Evolutionary conservation across 2,888 invertebrate genomes (phyloP).

Genomic region (Odontocerum albicorne): DNA sequence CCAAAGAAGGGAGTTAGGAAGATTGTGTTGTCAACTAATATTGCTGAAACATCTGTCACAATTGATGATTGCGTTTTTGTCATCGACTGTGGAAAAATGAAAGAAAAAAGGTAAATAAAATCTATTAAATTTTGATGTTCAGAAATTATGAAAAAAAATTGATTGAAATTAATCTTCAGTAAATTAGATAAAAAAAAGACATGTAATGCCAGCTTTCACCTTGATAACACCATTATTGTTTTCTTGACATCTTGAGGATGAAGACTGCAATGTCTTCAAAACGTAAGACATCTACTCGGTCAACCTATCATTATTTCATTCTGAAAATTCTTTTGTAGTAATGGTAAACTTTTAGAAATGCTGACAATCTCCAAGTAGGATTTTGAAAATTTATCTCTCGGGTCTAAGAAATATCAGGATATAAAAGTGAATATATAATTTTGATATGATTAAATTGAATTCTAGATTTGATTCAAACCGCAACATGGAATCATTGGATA

Average conservation of each 20-base stretch:
- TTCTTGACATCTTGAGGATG: too few relatives aligned
- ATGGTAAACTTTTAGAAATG: neutral
- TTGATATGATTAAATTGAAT: neutral
- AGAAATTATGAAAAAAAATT: too few relatives aligned
- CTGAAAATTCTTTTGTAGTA: too few relatives aligned
- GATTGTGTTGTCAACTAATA: conserved; percentile 88
- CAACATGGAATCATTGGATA: conserved; percentile 85
- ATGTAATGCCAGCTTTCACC: too few relatives aligned
- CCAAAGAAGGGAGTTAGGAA: conserved; percentile 74
- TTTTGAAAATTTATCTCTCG: neutral
- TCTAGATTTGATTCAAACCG: conserved; percentile 74
- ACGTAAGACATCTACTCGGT: too few relatives aligned
- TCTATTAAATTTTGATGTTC: too few relatives aligned
- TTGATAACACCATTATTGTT: too few relatives aligned
- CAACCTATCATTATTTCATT: too few relatives aligned
- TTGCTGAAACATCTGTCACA: conserved; percentile 94
- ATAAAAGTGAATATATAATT: neutral
- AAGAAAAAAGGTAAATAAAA: conserved; percentile 84
- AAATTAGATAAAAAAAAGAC: too few relatives aligned
- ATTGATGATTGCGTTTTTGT: conserved; percentile 96
- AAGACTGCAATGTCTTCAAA: too few relatives aligned
- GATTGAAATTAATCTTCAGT: too few relatives aligned
- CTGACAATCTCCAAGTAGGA: neutral
- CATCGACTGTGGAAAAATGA: conserved; percentile 90
- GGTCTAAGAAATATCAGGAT: neutral